Evolutionary conservation across 2,113 vertebrate genomes (phyloP).

Genomic region (Nothobranchius kuhntae): DNA sequence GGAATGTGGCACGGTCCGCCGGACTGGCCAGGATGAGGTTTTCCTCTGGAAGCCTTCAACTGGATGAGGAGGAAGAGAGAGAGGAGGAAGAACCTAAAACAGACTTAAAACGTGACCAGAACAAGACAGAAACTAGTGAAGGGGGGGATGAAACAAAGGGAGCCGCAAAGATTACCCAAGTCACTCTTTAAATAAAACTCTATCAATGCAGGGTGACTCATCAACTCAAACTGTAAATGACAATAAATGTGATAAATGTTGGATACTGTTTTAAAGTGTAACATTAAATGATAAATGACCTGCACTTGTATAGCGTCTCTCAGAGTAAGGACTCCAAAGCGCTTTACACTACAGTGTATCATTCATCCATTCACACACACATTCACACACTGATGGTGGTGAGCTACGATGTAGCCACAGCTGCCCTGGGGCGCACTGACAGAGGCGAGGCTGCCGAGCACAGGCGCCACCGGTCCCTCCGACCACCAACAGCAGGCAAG

Average conservation of each 20-base stretch:
- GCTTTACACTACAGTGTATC: too few relatives aligned
- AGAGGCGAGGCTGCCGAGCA: too few relatives aligned
- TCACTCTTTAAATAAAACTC: constrained; percentile 56
- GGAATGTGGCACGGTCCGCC: constrained; percentile 66
- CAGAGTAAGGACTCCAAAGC: too few relatives aligned
- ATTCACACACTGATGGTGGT: too few relatives aligned
- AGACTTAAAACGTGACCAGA: background rate
- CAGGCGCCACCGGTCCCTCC: too few relatives aligned
- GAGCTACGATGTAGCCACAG: too few relatives aligned
- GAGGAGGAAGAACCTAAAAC: constrained; percentile 52
- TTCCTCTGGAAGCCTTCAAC: constrained; percentile 92
- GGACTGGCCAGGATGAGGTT: constrained; percentile 85
- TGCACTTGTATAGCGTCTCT: too few relatives aligned
- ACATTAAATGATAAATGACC: too few relatives aligned
- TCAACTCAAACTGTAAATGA: constrained; percentile 2
- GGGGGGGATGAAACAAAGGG: constrained; percentile 6
- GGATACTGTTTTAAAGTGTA: background rate
- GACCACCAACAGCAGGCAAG: too few relatives aligned
- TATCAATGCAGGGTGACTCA: background rate
- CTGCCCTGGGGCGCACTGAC: too few relatives aligned
- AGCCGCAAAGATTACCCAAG: constrained; percentile 45
- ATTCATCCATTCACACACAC: too few relatives aligned
- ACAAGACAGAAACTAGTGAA: constrained; percentile 19
- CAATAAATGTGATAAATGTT: background rate
- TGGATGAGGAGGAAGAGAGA: constrained; percentile 87